These are phyloP conservation scores for Marasmarcha lunaedactyla DNA, from an alignment of 2,888 invertebrate species.

Conservation along the genomic window DNA sequence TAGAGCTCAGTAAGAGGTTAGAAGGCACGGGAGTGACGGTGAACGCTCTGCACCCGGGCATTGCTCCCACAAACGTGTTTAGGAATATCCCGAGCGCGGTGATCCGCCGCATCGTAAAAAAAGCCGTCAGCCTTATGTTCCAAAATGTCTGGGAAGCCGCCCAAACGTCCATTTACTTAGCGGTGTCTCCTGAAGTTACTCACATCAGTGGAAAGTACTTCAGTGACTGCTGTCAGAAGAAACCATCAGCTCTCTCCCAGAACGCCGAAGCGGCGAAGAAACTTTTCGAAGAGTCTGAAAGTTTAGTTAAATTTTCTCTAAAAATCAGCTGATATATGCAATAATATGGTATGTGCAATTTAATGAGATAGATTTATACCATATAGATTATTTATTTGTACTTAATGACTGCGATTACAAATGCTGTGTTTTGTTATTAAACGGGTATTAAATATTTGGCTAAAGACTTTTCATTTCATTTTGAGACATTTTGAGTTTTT, in stretches of 20 bases:
- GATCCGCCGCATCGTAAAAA: conserved; percentile 33
- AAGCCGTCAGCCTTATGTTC: conserved; percentile 42
- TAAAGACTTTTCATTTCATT: too few species aligned
- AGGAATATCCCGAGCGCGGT: conserved; percentile 67
- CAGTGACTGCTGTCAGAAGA: conserved; percentile 64
- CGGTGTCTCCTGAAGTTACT: conserved; percentile 66
- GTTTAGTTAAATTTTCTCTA: conserved; percentile 40
- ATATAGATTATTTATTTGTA: too few species aligned
- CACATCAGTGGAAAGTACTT: conserved; percentile 75
- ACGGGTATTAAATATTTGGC: too few species aligned
- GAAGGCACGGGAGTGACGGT: conserved; percentile 74
- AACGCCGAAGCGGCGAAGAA: conserved; percentile 66
- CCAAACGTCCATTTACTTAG: conserved; percentile 73
- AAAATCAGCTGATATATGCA: conserved; percentile 13
- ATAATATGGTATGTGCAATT: neutral
- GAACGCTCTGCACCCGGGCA: conserved; percentile 79
- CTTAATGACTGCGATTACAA: too few species aligned
- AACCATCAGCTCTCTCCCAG: conserved; percentile 61
- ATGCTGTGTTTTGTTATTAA: too few species aligned
- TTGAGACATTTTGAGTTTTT: too few species aligned
- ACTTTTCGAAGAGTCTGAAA: conserved; percentile 77
- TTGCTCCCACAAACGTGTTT: conserved; percentile 74
- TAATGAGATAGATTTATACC: too few species aligned
- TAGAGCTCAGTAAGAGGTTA: conserved; percentile 69
- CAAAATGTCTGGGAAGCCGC: conserved; percentile 75